Base-by-base conservation (phyloP, 1,140 invertebrate species). In the Drosophila hydei region DNA sequence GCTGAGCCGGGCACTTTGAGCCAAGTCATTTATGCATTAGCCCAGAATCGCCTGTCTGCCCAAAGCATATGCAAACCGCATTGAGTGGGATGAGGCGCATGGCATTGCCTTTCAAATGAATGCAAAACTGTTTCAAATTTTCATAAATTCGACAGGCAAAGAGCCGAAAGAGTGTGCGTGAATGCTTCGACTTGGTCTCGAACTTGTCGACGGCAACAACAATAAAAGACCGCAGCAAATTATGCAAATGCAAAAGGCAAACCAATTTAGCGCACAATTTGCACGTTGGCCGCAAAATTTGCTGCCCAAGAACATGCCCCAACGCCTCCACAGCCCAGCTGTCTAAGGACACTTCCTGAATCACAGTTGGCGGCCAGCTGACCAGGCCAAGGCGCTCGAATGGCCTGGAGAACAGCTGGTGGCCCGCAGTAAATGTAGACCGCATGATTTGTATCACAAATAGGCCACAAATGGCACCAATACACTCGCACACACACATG, bases 391-490 rank as follows among this genome's bases (percentile, higher is more conserved):
- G 52, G 52, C 48, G 19, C 21, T 47, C n/a, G 14, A n/a, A 21
- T 50, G 38, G 4, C 33, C 62, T 21, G 18, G 18, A 56, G 55
- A 72, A 61, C 79, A 79, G 72, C 67, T 80, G 77, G 55, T 59
- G 79, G 75, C 81, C 81, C 81, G 83, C 83, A 88, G 83, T 87
- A 78, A 78, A 81, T 77, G 75, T 81, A 55, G 63, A 87, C 83
- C 81, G 56, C 81, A 88, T 88, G 81, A 88, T 87, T 87, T 87
- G 78, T 87, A 88, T 87, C 78, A 81, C 83, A 87, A 87, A 87
- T 88, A 72, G 67, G 67, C 81, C 81, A 75, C 81, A 87, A 87
- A 87, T 88, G 85, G 64, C 52, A 52, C 38, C 2, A 6, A 72
- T 38, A 79, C 62, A 72, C 42, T 45, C 11, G 45, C 50, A 54